A percentile compares a stretch with the other conserved stretches of the same genome.
phyloP scores from a whole-genome alignment of 1,140 invertebrate genomes.

The Cherax destructor region DNA sequence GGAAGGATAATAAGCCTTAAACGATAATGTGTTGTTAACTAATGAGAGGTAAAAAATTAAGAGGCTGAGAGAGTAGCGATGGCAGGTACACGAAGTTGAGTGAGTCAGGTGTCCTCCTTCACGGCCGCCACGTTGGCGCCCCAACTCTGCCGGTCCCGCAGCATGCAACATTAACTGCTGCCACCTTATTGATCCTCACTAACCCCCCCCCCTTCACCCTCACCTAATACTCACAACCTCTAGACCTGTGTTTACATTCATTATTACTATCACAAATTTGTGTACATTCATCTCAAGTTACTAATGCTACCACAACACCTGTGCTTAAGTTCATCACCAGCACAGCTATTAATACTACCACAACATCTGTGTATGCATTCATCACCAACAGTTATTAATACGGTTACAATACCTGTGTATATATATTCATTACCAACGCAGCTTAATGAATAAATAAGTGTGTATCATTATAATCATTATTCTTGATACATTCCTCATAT shows the following conservation, averaged over 20 bases:
- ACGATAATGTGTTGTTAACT: no score
- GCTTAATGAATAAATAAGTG: no score
- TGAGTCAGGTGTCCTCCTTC: not conserved
- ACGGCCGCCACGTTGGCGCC: slow-evolving; percentile 24
- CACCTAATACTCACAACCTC: not conserved
- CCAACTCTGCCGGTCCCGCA: not conserved
- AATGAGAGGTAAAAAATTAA: no score
- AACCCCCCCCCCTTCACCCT: not conserved
- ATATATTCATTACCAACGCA: no score
- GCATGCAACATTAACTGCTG: slow-evolving; percentile 54
- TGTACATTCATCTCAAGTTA: not conserved
- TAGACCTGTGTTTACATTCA: not conserved
- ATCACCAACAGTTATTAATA: no score
- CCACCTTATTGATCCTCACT: slow-evolving; percentile 32
- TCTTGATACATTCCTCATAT: no score
- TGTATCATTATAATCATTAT: no score
- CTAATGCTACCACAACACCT: not conserved
- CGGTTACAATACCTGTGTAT: no score
- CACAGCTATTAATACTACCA: no score
- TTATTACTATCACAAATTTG: not conserved
- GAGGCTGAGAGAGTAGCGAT: not conserved
- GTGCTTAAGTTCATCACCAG: no score
- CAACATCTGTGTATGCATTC: no score
- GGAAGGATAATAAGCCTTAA: not conserved
- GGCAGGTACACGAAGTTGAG: not conserved